A percentile compares a stretch with the other conserved stretches of the same genome.
Evolutionary conservation across 2,888 invertebrate genomes (phyloP).

Genomic region (Lampropteryx suffumata): DNA sequence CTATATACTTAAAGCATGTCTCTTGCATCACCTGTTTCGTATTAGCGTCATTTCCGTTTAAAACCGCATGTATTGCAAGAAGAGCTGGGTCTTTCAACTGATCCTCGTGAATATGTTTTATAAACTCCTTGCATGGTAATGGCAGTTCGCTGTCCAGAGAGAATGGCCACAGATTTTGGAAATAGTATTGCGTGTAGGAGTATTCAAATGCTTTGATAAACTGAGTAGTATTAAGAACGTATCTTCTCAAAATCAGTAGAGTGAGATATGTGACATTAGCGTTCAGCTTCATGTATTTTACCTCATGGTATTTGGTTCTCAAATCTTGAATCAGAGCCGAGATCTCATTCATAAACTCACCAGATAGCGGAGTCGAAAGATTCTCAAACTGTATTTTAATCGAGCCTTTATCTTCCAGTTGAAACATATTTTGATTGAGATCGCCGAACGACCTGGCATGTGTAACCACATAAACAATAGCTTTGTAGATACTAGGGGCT

Average conservation of each 20-base stretch:
- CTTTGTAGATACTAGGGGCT: not conserved
- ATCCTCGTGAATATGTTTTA: not conserved
- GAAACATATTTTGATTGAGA: slow-evolving; percentile 14
- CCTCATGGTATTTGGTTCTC: slow-evolving; percentile 9
- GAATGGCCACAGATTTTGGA: slow-evolving; percentile 22
- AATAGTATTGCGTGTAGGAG: slow-evolving; percentile 19
- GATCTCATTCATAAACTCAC: slow-evolving; percentile 18
- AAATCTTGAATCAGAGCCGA: slow-evolving; percentile 19
- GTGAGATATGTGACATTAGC: slow-evolving; percentile 22
- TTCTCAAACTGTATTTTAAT: not conserved
- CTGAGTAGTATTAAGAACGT: slow-evolving; percentile 11
- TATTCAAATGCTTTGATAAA: slow-evolving; percentile 9
- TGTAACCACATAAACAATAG: slow-evolving; percentile 20
- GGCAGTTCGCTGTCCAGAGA: slow-evolving; percentile 18
- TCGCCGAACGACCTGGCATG: slow-evolving; percentile 25
- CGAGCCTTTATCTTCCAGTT: not conserved
- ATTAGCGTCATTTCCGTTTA: slow-evolving; percentile 14
- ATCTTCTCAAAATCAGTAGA: slow-evolving; percentile 22
- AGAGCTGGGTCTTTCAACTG: not conserved
- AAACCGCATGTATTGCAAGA: slow-evolving; percentile 20
- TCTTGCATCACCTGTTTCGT: slow-evolving; percentile 20
- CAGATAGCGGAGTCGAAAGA: slow-evolving; percentile 7
- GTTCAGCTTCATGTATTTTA: slow-evolving; percentile 20
- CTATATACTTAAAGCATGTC: slow-evolving; percentile 23
- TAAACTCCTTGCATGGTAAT: not conserved